A percentile compares a stretch with the other conserved stretches of the same genome.
phyloP scores from a whole-genome alignment of 2,113 vertebrate species.

The Silurus meridionalis region DNA sequence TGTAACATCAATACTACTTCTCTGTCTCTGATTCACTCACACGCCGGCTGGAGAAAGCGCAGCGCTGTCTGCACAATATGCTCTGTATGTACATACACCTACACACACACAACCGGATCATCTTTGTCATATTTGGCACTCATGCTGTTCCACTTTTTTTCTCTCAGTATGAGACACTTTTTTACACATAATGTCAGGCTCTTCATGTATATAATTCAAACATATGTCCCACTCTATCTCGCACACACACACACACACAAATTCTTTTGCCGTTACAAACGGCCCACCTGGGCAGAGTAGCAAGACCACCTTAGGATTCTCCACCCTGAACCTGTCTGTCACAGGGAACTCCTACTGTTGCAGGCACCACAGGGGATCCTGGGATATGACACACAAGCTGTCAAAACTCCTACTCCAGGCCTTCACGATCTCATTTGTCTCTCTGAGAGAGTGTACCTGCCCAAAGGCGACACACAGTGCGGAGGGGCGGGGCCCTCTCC shows the following conservation, averaged over 20 bases:
- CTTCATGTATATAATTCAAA: not conserved
- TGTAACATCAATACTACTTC: not conserved
- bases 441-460: slow-evolving; percentile 29
- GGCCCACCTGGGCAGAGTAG: slow-evolving; percentile 22
- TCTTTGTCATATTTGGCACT: not conserved
- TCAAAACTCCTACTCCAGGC: slow-evolving; percentile 12
- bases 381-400: slow-evolving; percentile 33
- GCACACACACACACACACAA: not conserved
- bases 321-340: slow-evolving; percentile 23
- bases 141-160: not conserved
- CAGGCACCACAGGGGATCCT: slow-evolving; percentile 29
- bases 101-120: not conserved
- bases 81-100: not conserved
- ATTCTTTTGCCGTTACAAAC: not conserved
- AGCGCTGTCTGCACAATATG: not conserved
- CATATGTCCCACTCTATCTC: not conserved
- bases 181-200: not conserved
- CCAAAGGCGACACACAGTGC: slow-evolving; percentile 9
- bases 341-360: slow-evolving; percentile 15
- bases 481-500: not conserved
- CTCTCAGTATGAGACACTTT: not conserved
- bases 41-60: not conserved
- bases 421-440: slow-evolving; percentile 23
- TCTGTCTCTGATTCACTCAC: not conserved
- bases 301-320: slow-evolving; percentile 26